Conservation (phyloP, 2,888 invertebrate genomes). For the Oeneis ivallda region DNA sequence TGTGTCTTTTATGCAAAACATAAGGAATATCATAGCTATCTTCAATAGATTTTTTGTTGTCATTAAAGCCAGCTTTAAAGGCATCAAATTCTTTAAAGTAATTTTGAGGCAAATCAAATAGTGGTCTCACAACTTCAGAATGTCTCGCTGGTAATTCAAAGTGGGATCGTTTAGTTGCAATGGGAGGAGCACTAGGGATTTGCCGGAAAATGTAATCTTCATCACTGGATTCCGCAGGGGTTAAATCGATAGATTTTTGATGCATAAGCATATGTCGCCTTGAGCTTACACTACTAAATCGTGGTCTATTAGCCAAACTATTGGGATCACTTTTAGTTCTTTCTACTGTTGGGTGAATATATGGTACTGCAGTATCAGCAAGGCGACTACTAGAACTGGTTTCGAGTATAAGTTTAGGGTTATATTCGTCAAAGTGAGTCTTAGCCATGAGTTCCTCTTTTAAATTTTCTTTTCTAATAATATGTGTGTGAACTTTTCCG, state of each 20-base stretch:
- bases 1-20: constrained; percentile 90
- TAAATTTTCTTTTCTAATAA: constrained; percentile 78
- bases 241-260: constrained; percentile 92
- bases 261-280: constrained; percentile 91
- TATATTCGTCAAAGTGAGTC: constrained; percentile 86
- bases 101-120: constrained; percentile 87
- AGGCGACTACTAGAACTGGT: constrained; percentile 79
- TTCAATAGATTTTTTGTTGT: constrained; percentile 69
- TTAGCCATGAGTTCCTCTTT: constrained; percentile 85
- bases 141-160: constrained; percentile 83
- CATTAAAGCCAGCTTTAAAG: constrained; percentile 79
- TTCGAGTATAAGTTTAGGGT: constrained; percentile 84
- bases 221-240: constrained; percentile 92
- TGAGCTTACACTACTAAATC: constrained; percentile 87
- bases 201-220: constrained; percentile 90
- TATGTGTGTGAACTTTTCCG: constrained; percentile 66
- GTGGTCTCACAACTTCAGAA: constrained; percentile 83
- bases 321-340: constrained; percentile 94
- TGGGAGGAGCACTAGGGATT: constrained; percentile 87
- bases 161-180: constrained; percentile 87
- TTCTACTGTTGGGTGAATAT: constrained; percentile 88
- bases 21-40: constrained; percentile 90
- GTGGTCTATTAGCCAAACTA: constrained; percentile 86
- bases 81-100: constrained; percentile 86
- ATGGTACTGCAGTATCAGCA: constrained; percentile 78